These are phyloP conservation scores for Brenthis ino DNA, from an alignment of 2,888 invertebrate genomes.

Conservation along the genomic window DNA sequence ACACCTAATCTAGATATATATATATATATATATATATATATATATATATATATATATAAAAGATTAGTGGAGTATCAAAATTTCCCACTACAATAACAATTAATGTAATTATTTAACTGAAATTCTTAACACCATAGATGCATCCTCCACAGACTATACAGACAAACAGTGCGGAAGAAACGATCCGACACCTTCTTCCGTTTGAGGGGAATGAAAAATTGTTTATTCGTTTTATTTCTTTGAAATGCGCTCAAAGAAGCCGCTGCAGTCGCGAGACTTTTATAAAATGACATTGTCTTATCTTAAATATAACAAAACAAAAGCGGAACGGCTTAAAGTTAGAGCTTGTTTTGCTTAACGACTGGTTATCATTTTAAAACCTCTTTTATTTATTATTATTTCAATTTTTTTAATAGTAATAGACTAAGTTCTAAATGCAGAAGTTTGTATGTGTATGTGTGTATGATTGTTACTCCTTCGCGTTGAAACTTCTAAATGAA, in stretches of 20 bases:
- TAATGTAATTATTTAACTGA: too few species aligned
- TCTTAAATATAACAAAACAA: slow-evolving; percentile 15
- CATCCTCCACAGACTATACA: not conserved
- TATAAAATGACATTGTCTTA: slow-evolving; percentile 15
- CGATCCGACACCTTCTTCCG: slow-evolving; percentile 20
- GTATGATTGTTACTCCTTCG: too few species aligned
- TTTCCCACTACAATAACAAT: too few species aligned
- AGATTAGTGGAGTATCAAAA: too few species aligned
- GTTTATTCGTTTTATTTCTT: slow-evolving; percentile 32
- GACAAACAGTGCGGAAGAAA: slow-evolving; percentile 10
- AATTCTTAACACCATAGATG: not conserved
- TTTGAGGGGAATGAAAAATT: slow-evolving; percentile 33
- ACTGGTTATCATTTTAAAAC: not conserved
- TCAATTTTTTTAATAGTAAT: too few species aligned
- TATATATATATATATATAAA: too few species aligned
- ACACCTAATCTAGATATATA: too few species aligned
- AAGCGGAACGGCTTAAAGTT: slow-evolving; percentile 7
- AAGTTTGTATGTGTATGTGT: too few species aligned
- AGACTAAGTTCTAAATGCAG: too few species aligned
- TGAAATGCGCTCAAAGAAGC: slow-evolving; percentile 13
- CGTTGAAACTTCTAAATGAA: too few species aligned
- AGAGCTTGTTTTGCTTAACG: not conserved
- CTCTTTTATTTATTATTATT: not conserved
- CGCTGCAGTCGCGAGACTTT: slow-evolving; percentile 16
- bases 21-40: too few species aligned